These are phyloP conservation scores for Drosophila saltans DNA, from an alignment of 1,140 invertebrate species.

Conservation along the genomic window DNA sequence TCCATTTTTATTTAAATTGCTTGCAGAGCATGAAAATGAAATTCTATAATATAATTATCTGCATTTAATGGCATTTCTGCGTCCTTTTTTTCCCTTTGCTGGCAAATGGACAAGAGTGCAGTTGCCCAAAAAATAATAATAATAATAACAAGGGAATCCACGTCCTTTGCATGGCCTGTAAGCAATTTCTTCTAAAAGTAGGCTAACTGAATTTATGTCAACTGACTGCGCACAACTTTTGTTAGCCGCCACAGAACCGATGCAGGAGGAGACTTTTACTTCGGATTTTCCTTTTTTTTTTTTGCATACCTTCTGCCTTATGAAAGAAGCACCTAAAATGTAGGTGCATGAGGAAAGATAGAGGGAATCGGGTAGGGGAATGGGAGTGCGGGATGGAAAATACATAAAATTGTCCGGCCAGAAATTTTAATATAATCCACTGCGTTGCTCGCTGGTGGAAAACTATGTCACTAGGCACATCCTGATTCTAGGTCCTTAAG, in stretches of 20 bases:
- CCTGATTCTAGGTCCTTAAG: conserved; percentile 10
- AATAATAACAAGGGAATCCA: conserved; percentile 56
- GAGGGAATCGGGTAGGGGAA: background rate
- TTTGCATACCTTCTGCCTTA: conserved; percentile 24
- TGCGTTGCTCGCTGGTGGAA: conserved; percentile 42
- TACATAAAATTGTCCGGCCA: conserved; percentile 68
- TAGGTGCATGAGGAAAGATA: conserved; percentile 17
- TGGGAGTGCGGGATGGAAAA: background rate
- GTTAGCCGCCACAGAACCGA: conserved; percentile 46
- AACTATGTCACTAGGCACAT: conserved; percentile 64
- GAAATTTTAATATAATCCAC: conserved; percentile 75
- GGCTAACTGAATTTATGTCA: conserved; percentile 81
- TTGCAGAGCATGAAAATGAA: conserved; percentile 43
- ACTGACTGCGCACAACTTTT: conserved; percentile 80
- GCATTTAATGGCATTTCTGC: conserved; percentile 55
- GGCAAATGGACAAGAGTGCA: conserved; percentile 26
- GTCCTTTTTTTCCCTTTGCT: conserved; percentile 25
- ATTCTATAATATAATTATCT: conserved; percentile 47
- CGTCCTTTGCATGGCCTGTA: conserved; percentile 57
- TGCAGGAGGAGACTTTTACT: conserved; percentile 33
- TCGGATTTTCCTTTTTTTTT: conserved; percentile 10
- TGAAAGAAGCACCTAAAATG: conserved; percentile 45
- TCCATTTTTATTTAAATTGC: conserved; percentile 29
- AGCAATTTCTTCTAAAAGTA: conserved; percentile 72
- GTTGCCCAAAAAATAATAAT: conserved; percentile 30